Conservation (phyloP, 2,797 vertebrate genomes). For the Philypnodon macrostomus region DNA sequence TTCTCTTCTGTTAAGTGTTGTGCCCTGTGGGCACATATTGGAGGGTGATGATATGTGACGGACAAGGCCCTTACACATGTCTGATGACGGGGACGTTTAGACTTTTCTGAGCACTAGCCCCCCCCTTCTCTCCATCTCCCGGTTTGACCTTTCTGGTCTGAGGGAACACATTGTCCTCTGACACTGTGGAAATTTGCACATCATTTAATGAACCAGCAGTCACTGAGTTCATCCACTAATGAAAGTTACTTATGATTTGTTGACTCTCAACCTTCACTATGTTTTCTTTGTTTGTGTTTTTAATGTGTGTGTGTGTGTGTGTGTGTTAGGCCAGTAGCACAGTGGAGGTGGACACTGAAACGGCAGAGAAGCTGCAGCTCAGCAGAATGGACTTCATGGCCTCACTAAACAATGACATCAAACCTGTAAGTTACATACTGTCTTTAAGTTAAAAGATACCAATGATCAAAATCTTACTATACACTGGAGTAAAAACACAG, state of each 20-base stretch:
- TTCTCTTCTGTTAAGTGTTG: constrained; percentile 50
- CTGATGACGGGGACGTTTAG: constrained; percentile 54
- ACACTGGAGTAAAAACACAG: too few relatives aligned
- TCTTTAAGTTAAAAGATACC: too few relatives aligned
- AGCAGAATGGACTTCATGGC: constrained; percentile 88
- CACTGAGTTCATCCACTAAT: constrained; percentile 23
- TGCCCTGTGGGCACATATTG: constrained; percentile 67
- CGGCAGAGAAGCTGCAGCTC: constrained; percentile 91
- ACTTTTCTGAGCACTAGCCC: constrained; percentile 43
- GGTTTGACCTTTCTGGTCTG: constrained; percentile 66
- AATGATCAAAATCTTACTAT: too few relatives aligned
- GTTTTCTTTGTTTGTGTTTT: constrained; percentile 10
- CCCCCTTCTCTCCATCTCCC: constrained; percentile 23
- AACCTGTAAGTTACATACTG: constrained; percentile 86
- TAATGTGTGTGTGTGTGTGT: constrained; percentile 24
- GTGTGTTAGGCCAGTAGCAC: constrained; percentile 87
- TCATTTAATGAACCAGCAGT: constrained; percentile 17
- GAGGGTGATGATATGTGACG: constrained; percentile 82
- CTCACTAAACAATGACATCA: constrained; percentile 95
- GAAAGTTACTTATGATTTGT: constrained; percentile 10
- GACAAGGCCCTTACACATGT: constrained; percentile 73
- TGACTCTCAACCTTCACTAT: constrained; percentile 7
- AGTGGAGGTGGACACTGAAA: constrained; percentile 97
- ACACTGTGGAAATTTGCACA: constrained; percentile 27
- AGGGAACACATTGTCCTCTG: constrained; percentile 45